These are phyloP conservation scores for Tetragonula carbonaria DNA, from an alignment of 2,888 invertebrate genomes.

Conservation along the genomic window DNA sequence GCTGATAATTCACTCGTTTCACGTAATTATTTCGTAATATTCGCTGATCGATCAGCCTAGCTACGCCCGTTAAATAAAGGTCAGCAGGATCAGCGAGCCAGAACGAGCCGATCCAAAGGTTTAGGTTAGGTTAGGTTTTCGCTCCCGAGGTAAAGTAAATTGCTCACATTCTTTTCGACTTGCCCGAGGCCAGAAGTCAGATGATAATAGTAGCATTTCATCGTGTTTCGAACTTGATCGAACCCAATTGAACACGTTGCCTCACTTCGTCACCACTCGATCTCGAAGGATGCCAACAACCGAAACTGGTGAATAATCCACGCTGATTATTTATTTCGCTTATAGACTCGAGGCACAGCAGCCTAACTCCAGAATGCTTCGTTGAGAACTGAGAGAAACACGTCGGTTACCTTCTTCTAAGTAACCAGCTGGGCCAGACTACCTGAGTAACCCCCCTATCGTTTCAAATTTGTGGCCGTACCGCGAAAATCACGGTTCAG, in stretches of 20 bases:
- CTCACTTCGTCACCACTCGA: too few species aligned
- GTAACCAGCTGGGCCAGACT: constrained; percentile 18
- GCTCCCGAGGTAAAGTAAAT: constrained; percentile 42
- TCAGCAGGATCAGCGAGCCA: constrained; percentile 49
- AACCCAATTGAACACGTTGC: not conserved
- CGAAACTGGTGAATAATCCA: too few species aligned
- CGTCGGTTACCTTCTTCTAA: not conserved
- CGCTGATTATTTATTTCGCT: too few species aligned
- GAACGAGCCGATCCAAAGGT: constrained; percentile 47
- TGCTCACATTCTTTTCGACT: constrained; percentile 38
- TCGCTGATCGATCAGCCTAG: constrained; percentile 18
- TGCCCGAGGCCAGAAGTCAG: not conserved
- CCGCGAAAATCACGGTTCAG: not conserved
- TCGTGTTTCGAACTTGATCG: not conserved
- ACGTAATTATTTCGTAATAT: constrained; percentile 43
- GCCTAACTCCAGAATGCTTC: constrained; percentile 2
- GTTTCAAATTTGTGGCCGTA: not conserved
- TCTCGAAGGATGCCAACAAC: too few species aligned
- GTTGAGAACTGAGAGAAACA: constrained; percentile 34
- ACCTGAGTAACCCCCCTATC: constrained; percentile 15
- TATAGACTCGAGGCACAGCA: not conserved
- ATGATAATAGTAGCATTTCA: not conserved
- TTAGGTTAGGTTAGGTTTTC: not conserved
- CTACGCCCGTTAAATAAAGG: constrained; percentile 41
- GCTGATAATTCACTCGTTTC: constrained; percentile 24